A percentile compares a stretch with the other conserved stretches of the same genome.
Evolutionary conservation across 1,140 invertebrate species (phyloP).

Genomic region (Eulimnadia texana): DNA sequence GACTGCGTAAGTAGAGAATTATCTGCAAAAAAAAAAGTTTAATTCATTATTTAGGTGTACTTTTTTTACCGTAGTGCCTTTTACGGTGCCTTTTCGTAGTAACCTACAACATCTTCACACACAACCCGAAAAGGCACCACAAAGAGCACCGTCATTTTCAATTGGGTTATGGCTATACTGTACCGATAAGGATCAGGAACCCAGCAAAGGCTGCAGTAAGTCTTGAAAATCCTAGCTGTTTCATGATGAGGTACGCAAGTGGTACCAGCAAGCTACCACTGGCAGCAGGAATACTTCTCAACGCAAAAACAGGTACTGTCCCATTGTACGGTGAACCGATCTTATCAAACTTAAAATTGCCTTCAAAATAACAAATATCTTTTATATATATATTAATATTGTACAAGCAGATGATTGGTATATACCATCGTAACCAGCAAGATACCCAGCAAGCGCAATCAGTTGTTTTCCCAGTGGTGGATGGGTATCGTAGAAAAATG

Average conservation of each 20-base stretch:
- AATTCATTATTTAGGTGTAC: too few relatives aligned
- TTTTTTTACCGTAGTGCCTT: too few relatives aligned
- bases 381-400: background rate
- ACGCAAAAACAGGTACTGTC: constrained; percentile 60
- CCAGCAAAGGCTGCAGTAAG: constrained; percentile 68
- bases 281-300: constrained; percentile 73
- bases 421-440: constrained; percentile 71
- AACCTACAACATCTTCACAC: too few relatives aligned
- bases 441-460: constrained; percentile 60
- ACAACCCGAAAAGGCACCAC: too few relatives aligned
- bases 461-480: constrained; percentile 88
- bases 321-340: constrained; percentile 35
- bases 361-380: constrained; percentile 22
- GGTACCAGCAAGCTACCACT: constrained; percentile 76
- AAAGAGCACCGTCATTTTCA: too few relatives aligned
- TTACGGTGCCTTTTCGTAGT: too few relatives aligned
- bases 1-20: constrained; percentile 87
- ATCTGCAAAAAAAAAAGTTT: constrained; percentile 45
- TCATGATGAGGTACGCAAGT: constrained; percentile 64
- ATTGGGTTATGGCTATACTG: constrained; percentile 20
- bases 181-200: constrained; percentile 66
- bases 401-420: background rate
- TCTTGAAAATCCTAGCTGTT: constrained; percentile 60
- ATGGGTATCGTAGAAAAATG: constrained; percentile 92
- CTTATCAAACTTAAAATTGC: constrained; percentile 36